phyloP scores from a whole-genome alignment of 2,888 invertebrate species.

The Harpalus rufipes region DNA sequence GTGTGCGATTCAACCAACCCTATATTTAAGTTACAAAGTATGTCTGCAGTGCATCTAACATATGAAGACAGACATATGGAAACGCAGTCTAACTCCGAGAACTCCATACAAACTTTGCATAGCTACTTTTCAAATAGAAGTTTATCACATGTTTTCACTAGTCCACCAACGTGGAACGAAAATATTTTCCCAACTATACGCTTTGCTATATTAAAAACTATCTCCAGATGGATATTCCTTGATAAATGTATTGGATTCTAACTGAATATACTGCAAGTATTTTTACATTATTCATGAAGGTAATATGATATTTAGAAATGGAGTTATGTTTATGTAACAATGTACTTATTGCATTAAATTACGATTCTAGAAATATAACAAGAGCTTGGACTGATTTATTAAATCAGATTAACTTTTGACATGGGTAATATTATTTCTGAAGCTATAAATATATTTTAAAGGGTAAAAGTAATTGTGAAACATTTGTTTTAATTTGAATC shows the following conservation, averaged over 20 bases:
- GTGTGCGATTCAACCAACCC: slow-evolving; percentile 1
- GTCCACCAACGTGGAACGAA: slow-evolving; percentile 41
- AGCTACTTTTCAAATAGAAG: slow-evolving; percentile 61
- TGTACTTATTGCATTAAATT: not conserved
- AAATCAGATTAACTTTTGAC: not conserved
- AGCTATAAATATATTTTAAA: not conserved
- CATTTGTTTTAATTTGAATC: no score
- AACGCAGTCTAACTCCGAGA: slow-evolving; percentile 42
- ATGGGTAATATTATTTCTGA: not conserved
- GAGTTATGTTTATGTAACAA: not conserved
- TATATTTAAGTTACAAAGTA: slow-evolving; percentile 41
- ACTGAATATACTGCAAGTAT: slow-evolving; percentile 33
- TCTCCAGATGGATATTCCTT: slow-evolving; percentile 6
- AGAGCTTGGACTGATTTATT: not conserved
- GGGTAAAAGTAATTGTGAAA: no score
- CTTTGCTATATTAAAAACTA: slow-evolving; percentile 41
- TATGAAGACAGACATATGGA: slow-evolving; percentile 35
- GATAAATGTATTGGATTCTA: slow-evolving; percentile 45
- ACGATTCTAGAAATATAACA: not conserved
- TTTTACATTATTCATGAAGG: slow-evolving; percentile 35
- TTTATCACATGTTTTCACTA: slow-evolving; percentile 57
- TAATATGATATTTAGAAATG: slow-evolving; percentile 1
- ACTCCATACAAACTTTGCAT: slow-evolving; percentile 62
- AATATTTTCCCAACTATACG: slow-evolving; percentile 34
- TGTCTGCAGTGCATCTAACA: slow-evolving; percentile 8